Conservation (phyloP, 2,888 invertebrate species). For the Lingula anatina region DNA sequence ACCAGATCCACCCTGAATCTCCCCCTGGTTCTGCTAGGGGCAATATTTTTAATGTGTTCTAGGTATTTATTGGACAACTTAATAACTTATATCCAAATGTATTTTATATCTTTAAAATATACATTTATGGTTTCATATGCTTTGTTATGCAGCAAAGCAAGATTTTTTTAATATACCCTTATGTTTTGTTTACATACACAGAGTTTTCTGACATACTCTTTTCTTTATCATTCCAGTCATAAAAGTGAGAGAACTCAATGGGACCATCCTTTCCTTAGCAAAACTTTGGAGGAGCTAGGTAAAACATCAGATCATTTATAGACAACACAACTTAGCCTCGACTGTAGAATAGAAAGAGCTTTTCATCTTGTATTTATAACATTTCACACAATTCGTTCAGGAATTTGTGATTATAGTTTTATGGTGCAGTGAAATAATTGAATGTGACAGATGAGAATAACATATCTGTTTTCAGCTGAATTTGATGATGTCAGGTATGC, state of each 20-base stretch:
- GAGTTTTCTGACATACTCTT: not conserved
- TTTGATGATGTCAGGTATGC: conserved; percentile 63
- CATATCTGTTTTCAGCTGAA: conserved; percentile 21
- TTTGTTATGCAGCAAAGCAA: not conserved
- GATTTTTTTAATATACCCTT: not conserved
- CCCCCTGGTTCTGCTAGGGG: too few relatives aligned
- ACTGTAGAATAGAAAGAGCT: too few relatives aligned
- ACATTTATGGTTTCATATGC: not conserved
- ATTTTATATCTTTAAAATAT: too few relatives aligned
- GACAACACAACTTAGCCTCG: too few relatives aligned
- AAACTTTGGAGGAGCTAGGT: conserved; percentile 38
- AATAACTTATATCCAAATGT: too few relatives aligned
- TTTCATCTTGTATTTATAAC: not conserved
- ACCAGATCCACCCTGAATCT: too few relatives aligned
- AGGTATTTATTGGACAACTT: too few relatives aligned
- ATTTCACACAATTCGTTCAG: not conserved
- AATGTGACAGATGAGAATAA: too few relatives aligned
- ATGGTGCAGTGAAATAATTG: not conserved
- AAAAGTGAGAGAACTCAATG: conserved; percentile 33
- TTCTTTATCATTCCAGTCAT: conserved; percentile 24
- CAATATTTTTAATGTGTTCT: too few relatives aligned
- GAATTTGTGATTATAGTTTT: not conserved
- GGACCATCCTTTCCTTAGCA: conserved; percentile 39
- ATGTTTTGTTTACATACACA: not conserved
- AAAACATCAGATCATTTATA: too few relatives aligned